Evolutionary conservation across 2,888 invertebrate species (phyloP).

Genomic region (Pinctada fucata): DNA sequence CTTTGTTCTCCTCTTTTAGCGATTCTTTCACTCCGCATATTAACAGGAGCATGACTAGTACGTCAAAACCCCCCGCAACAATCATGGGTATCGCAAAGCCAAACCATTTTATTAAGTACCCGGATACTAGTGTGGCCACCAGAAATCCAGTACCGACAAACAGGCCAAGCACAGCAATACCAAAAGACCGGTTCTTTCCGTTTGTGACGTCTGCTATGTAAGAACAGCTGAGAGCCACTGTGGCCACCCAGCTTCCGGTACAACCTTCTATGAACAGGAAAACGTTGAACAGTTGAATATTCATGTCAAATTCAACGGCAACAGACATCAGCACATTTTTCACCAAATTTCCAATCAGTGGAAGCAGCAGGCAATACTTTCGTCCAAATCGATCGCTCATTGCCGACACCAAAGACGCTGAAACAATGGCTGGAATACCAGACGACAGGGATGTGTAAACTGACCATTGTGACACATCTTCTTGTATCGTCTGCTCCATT

Average conservation of each 20-base stretch:
- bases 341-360: conserved; percentile 22
- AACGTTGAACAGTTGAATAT: conserved; percentile 18
- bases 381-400: conserved; percentile 33
- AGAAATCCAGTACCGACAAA: conserved; percentile 24
- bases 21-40: conserved; percentile 17
- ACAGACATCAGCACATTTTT: conserved; percentile 18
- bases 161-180: conserved; percentile 21
- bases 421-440: conserved; percentile 25
- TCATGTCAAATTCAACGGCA: conserved; percentile 12
- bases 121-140: conserved; percentile 17
- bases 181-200: conserved; percentile 30
- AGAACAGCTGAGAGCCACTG: conserved; percentile 12
- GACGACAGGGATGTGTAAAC: conserved; percentile 24
- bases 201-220: conserved; percentile 26
- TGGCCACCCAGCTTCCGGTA: conserved; percentile 14
- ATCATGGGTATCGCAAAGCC: conserved; percentile 25
- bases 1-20: background rate
- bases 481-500: conserved; percentile 29
- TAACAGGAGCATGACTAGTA: conserved; percentile 13
- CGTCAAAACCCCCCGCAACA: conserved; percentile 9
- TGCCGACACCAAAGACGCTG: conserved; percentile 6
- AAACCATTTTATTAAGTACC: conserved; percentile 25
- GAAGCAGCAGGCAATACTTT: conserved; percentile 17
- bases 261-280: conserved; percentile 27
- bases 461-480: conserved; percentile 9